These are phyloP conservation scores for Megaceryle torquata DNA, from an alignment of 2,113 vertebrate species.

Conservation along the genomic window DNA sequence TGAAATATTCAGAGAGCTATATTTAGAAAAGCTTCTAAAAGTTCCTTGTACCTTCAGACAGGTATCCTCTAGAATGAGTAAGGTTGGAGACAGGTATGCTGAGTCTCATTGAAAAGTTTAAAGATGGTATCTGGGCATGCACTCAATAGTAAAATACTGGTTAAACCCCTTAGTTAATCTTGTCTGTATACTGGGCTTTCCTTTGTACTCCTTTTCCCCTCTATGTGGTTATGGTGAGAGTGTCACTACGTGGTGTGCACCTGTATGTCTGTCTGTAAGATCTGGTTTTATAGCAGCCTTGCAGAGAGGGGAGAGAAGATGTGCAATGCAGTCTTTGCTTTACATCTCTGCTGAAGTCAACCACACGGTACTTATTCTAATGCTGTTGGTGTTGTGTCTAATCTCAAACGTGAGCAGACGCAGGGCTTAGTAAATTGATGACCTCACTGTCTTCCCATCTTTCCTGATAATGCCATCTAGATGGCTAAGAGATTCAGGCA, in stretches of 20 bases:
- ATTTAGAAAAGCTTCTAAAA: neutral
- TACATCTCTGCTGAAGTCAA: neutral
- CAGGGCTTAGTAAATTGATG: slow-evolving; percentile 65
- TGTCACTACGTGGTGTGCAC: neutral
- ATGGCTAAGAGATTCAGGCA: slow-evolving; percentile 8
- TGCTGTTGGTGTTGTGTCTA: slow-evolving; percentile 61
- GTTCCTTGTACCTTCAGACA: neutral
- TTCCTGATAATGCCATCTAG: neutral
- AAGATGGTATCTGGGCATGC: neutral
- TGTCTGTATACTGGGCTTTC: neutral
- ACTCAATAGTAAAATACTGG: neutral
- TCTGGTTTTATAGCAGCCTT: neutral
- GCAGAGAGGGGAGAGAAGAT: neutral
- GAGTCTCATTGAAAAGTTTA: neutral
- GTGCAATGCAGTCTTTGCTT: neutral
- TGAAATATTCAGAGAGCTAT: neutral
- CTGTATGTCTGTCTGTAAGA: neutral
- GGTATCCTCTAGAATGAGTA: neutral
- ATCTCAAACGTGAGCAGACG: slow-evolving; percentile 69
- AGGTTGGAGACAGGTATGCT: neutral
- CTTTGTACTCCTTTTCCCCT: neutral
- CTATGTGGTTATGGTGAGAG: neutral
- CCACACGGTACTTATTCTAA: slow-evolving; percentile 43
- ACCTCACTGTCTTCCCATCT: slow-evolving; percentile 53
- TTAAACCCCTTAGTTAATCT: neutral